These are phyloP conservation scores for Nipponacmea schrenckii DNA, from an alignment of 2,888 invertebrate species.

Conservation along the genomic window DNA sequence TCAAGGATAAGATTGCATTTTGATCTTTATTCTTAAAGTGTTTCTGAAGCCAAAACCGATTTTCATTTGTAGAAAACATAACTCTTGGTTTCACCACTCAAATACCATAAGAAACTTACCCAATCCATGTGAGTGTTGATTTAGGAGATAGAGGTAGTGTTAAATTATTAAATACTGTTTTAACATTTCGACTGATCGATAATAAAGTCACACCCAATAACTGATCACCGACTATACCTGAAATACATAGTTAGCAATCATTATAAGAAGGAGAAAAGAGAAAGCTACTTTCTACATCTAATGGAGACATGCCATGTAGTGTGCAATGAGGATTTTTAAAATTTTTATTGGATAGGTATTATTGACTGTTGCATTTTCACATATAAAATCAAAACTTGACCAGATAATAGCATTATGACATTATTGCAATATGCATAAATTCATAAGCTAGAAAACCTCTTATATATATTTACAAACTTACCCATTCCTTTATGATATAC, in stretches of 20 bases:
- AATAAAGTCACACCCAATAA: slow-evolving; percentile 60
- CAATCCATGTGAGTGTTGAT: slow-evolving; percentile 66
- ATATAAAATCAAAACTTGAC: neutral
- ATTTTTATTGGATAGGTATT: neutral
- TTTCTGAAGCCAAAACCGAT: too few relatives aligned
- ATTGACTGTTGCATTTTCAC: neutral
- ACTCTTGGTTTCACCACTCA: neutral
- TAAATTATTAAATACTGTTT: slow-evolving; percentile 41
- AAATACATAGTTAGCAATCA: slow-evolving; percentile 5
- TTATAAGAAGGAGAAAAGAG: neutral
- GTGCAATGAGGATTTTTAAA: neutral
- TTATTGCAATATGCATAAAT: too few relatives aligned
- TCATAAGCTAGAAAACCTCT: neutral
- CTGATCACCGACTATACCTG: slow-evolving; percentile 67
- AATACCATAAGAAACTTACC: slow-evolving; percentile 55
- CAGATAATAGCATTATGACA: neutral
- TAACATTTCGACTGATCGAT: slow-evolving; percentile 45
- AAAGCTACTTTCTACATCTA: neutral
- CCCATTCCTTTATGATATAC: slow-evolving; percentile 76
- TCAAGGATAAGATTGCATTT: too few relatives aligned
- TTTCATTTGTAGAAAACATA: too few relatives aligned
- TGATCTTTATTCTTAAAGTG: too few relatives aligned
- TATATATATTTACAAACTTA: slow-evolving; percentile 30
- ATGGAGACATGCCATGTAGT: neutral
- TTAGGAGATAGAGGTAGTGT: slow-evolving; percentile 65